Percentiles rank a stretch among this genome's conserved stretches.
Evolutionary conservation across 2,888 invertebrate genomes (phyloP).

Genomic region (Argynnis bischoffii): DNA sequence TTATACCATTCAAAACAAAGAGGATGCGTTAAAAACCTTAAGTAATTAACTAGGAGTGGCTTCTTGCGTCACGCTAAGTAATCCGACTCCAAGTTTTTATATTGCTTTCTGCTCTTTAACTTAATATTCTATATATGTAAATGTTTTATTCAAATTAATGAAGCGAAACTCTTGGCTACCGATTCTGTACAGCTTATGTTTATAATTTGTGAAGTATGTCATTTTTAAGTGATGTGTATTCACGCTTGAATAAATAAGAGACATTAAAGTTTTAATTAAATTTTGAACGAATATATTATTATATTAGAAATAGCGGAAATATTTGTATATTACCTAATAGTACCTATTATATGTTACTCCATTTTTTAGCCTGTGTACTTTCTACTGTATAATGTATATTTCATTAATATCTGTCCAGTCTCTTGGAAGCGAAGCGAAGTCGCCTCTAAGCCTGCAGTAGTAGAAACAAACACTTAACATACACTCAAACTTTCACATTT

Average conservation of each 20-base stretch:
- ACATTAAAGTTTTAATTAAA: background rate
- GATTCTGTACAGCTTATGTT: conserved; percentile 1
- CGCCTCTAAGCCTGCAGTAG: no score
- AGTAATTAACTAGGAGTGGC: conserved; percentile 44
- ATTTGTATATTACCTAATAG: no score
- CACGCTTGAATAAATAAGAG: conserved; percentile 14
- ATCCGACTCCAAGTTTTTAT: conserved; percentile 24
- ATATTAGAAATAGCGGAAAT: background rate
- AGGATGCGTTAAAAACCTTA: conserved; percentile 34
- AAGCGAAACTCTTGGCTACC: conserved; percentile 11
- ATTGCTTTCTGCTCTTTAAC: conserved; percentile 26
- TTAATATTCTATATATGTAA: conserved; percentile 12
- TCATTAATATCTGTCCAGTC: no score
- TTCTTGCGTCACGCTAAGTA: conserved; percentile 39
- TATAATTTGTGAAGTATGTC: conserved; percentile 24
- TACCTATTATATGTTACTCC: no score
- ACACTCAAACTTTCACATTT: no score
- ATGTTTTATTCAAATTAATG: conserved; percentile 23
- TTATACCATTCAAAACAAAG: conserved; percentile 17
- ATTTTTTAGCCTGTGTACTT: no score
- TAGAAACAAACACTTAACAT: no score
- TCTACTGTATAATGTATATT: no score
- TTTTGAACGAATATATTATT: background rate
- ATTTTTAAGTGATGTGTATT: conserved; percentile 10
- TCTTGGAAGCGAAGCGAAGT: no score